phyloP scores from a whole-genome alignment of 2,113 vertebrate genomes.

The Calypte anna region DNA sequence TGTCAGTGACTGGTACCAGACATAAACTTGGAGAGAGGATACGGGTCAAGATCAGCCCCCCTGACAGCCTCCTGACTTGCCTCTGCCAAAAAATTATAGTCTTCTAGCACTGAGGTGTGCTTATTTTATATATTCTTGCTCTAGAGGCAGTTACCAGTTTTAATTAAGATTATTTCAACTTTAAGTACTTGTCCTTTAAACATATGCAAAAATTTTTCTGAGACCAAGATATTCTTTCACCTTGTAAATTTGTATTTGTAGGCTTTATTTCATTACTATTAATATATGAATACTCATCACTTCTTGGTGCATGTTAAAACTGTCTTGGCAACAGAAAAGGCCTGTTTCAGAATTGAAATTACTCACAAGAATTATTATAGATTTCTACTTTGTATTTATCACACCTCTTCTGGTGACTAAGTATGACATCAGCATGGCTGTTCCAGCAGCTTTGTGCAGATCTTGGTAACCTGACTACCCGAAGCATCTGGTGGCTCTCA shows the following conservation, averaged over 20 bases:
- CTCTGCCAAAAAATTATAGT: background rate
- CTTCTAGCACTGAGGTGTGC: background rate
- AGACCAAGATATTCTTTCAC: background rate
- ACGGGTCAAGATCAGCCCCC: background rate
- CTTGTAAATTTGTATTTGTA: background rate
- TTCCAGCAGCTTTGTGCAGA: background rate
- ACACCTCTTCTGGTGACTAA: background rate
- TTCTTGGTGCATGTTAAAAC: background rate
- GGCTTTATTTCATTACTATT: background rate
- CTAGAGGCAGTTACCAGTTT: background rate
- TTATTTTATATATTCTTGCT: background rate
- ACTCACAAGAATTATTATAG: background rate
- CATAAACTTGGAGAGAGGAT: background rate
- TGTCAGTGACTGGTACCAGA: conserved; percentile 69
- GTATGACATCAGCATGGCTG: background rate
- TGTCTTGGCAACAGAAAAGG: background rate
- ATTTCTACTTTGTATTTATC: background rate
- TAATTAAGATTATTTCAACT: background rate
- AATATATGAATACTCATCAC: background rate
- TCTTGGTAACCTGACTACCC: background rate
- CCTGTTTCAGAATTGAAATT: background rate
- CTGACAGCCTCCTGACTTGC: background rate
- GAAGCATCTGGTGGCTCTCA: background rate
- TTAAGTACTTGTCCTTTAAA: background rate
- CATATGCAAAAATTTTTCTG: background rate